Percentiles rank a stretch among this genome's conserved stretches.
These are phyloP conservation scores for Bombus superbus DNA, from an alignment of 1,140 invertebrate species.

Conservation along the genomic window DNA sequence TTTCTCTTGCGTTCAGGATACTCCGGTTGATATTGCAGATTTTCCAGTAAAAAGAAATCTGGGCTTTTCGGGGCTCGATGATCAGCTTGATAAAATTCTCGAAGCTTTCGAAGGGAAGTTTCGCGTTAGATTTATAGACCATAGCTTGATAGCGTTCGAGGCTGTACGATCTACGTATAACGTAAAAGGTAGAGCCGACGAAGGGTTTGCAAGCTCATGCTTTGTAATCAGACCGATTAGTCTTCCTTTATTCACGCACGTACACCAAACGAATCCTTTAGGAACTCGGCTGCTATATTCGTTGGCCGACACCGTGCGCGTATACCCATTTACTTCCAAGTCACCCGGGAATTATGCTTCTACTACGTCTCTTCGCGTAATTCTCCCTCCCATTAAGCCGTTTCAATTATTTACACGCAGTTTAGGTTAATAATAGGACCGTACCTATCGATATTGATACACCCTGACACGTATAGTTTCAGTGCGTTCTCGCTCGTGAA, in stretches of 20 bases:
- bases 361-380: conserved; percentile 68
- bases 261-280: conserved; percentile 63
- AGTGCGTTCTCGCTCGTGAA: no score
- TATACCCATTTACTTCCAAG: conserved; percentile 65
- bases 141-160: conserved; percentile 50
- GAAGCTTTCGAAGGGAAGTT: no score
- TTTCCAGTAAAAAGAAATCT: background rate
- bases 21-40: background rate
- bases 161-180: conserved; percentile 16
- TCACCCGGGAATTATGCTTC: conserved; percentile 73
- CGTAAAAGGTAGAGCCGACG: conserved; percentile 37
- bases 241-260: conserved; percentile 64
- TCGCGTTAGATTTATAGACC: background rate
- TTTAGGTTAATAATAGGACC: conserved; percentile 77
- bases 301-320: conserved; percentile 46
- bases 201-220: conserved; percentile 63
- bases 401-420: conserved; percentile 75
- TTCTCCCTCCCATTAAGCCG: conserved; percentile 77
- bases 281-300: conserved; percentile 55
- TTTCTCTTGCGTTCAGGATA: conserved; percentile 12
- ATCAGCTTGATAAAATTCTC: background rate
- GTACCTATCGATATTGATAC: conserved; percentile 65
- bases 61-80: background rate
- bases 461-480: background rate
- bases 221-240: conserved; percentile 68